These are phyloP conservation scores for Philotrypesis tridentata DNA, from an alignment of 1,140 invertebrate species.

Conservation along the genomic window DNA sequence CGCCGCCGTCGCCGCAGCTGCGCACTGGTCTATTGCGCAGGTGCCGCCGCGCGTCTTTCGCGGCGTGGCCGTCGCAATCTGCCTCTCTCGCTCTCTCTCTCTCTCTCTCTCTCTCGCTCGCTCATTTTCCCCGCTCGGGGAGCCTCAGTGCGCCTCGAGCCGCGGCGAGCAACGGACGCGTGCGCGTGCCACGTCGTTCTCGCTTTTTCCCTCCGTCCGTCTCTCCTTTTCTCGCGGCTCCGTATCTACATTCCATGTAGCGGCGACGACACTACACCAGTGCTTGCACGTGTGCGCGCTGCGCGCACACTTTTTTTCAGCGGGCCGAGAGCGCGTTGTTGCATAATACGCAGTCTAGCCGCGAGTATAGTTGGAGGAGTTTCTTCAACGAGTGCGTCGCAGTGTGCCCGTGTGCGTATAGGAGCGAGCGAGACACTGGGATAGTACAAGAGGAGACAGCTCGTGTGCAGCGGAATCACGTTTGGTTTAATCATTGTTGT, in stretches of 20 bases:
- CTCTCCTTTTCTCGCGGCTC: not conserved
- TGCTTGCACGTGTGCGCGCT: constrained; percentile 15
- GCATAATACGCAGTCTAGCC: constrained; percentile 4
- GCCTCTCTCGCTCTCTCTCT: constrained; percentile 43
- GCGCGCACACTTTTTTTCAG: constrained; percentile 36
- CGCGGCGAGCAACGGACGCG: constrained; percentile 54
- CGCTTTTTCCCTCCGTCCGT: not conserved
- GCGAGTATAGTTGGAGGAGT: not conserved
- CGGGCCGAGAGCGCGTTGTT: not conserved
- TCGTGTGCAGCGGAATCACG: not conserved
- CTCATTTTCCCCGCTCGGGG: constrained; percentile 32
- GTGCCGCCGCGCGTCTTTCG: constrained; percentile 53
- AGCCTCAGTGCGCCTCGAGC: constrained; percentile 67
- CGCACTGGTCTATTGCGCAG: constrained; percentile 56
- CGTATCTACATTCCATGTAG: not conserved
- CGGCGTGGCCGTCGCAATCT: constrained; percentile 3
- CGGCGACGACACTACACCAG: constrained; percentile 17
- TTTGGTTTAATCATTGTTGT: not conserved
- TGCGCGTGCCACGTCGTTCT: not conserved
- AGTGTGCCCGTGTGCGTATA: not conserved
- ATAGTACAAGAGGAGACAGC: not conserved
- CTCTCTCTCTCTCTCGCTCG: constrained; percentile 10
- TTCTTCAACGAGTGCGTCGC: not conserved
- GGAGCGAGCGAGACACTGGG: not conserved
- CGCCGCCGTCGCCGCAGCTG: constrained; percentile 45